These are phyloP conservation scores for Pristiophorus japonicus DNA, from an alignment of 2,113 vertebrate species.

Conservation along the genomic window DNA sequence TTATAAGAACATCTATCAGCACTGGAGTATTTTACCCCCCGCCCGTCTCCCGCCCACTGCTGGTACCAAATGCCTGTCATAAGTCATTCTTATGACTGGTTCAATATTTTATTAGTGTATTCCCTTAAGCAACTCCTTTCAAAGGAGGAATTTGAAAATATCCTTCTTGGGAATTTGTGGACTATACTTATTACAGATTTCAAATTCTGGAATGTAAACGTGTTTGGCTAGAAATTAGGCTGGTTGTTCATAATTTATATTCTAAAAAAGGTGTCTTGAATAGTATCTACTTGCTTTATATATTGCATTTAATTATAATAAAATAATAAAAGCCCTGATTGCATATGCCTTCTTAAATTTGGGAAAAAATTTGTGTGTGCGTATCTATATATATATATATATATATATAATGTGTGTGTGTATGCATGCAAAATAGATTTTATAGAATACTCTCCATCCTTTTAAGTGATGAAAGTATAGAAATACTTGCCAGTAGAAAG, in stretches of 20 bases:
- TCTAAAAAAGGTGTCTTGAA: not conserved
- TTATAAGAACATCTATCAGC: not conserved
- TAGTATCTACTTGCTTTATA: not conserved
- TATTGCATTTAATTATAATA: not conserved
- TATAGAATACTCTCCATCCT: not conserved
- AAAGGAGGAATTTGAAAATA: constrained; percentile 4
- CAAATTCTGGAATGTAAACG: not conserved
- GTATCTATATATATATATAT: too few relatives aligned
- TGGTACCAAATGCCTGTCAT: not conserved
- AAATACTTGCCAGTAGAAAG: not conserved
- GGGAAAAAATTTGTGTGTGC: too few relatives aligned
- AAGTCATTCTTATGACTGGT: not conserved
- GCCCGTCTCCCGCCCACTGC: too few relatives aligned
- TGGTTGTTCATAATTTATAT: not conserved
- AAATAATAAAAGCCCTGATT: not conserved
- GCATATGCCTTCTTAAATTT: not conserved
- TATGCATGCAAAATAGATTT: not conserved
- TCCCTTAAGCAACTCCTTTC: not conserved
- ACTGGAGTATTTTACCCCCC: too few relatives aligned
- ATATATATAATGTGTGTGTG: too few relatives aligned
- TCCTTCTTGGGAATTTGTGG: not conserved
- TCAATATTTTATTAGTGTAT: not conserved
- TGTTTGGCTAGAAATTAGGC: not conserved
- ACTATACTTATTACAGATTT: not conserved
- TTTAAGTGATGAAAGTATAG: not conserved